A percentile compares a stretch with the other conserved stretches of the same genome.
Conservation (phyloP, 92 coral and sea anemone species). For the Nematostella vectensis region DNA sequence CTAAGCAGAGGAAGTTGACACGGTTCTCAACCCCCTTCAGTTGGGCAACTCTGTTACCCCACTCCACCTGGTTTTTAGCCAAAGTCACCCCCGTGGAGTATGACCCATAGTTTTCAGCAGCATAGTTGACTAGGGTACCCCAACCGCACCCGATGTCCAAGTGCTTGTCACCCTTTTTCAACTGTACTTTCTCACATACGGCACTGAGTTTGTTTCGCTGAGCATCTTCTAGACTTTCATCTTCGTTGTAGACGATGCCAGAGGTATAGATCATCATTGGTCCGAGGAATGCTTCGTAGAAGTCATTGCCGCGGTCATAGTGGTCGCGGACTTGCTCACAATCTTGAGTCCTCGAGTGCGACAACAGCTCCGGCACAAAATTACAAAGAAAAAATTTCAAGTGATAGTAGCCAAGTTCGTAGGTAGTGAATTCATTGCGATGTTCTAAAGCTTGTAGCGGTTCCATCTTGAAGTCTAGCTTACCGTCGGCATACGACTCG, state of each 20-base stretch:
- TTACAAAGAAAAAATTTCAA: conserved; percentile 64
- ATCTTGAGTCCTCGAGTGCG: conserved; percentile 86
- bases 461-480: conserved; percentile 85
- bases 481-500: conserved; percentile 96
- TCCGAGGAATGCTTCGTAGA: conserved; percentile 90
- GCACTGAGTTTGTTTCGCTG: conserved; percentile 71
- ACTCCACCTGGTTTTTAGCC: conserved; percentile 78
- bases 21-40: conserved; percentile 36
- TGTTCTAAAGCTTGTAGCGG: conserved; percentile 84
- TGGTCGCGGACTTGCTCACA: conserved; percentile 95
- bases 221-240: conserved; percentile 75
- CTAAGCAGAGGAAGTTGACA: conserved; percentile 78
- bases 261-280: conserved; percentile 94
- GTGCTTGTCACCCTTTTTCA: conserved; percentile 77
- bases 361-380: conserved; percentile 84
- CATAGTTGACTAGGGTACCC: conserved; percentile 93
- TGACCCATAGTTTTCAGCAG: conserved; percentile 76
- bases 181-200: conserved; percentile 81
- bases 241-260: conserved; percentile 54
- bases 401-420: conserved; percentile 73
- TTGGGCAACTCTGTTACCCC: conserved; percentile 59
- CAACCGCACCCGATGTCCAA: conserved; percentile 99
- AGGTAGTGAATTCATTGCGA: conserved; percentile 67
- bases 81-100: conserved; percentile 81
- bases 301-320: conserved; percentile 96